Evolutionary conservation across 2,797 vertebrate species (phyloP), one percentile per base, ranked within the genome.

Genomic region (Agapornis canus): DNA sequence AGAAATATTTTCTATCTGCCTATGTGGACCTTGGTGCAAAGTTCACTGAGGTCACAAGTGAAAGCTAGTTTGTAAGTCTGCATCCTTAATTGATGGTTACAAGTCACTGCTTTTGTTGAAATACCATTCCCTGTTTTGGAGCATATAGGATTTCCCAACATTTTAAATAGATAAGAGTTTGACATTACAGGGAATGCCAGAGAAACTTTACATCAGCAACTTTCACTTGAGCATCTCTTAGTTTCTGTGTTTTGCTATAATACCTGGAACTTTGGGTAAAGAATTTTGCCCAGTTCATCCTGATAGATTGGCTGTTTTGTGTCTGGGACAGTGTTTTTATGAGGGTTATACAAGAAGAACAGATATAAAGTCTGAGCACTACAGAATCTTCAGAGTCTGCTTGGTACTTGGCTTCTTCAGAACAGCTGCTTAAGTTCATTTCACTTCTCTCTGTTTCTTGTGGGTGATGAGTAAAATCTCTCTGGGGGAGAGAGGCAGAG

Each of bases 391-490:
- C 7, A 35, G 80, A 85, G 73, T 57, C 65, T 82, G 51, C 45
- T 64, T 54, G 48, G 69, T 73, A 52, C n/a, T 87, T 71, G 43
- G 17, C 82, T 72, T 89, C 91, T 94, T 95, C 35, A 65, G 69
- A 96, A 89, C 94, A 97, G 91, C 95, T 97, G 82, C 86, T 92
- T 59, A 84, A 85, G 56, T 95, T 91, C 60, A 48, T 93, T 63
- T 94, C 68, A 72, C 29, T 73, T 91, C 52, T 91, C 32, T 94
- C 75, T 86, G 43, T 96, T 97, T 97, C 89, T 97, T 96, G 57
- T 82, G 93, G 88, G 42, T 94, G 89, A 95, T 86, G 85, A 96
- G 89, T 79, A 94, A 95, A 94, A 92, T 96, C 89, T 95, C 47
- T 95, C 57, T 69, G 27, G 59, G 56, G n/a, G 21, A 59, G 86